Percentiles rank a stretch among this genome's conserved stretches.
phyloP scores from a whole-genome alignment of 2,888 invertebrate genomes.

The Caenorhabditis sulstoni region DNA sequence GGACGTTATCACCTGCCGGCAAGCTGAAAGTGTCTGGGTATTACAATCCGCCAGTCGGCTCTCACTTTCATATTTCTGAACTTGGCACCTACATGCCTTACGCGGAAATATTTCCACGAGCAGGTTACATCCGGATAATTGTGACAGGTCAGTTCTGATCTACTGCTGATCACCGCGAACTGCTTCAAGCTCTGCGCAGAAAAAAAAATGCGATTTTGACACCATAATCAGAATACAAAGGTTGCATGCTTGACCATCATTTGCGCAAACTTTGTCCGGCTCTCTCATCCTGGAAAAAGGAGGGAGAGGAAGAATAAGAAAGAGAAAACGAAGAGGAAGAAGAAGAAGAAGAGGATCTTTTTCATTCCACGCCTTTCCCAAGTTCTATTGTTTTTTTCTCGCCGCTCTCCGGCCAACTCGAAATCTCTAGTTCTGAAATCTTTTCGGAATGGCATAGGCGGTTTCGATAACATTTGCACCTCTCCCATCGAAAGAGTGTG shows the following conservation, averaged over 20 bases:
- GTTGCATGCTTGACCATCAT: slow-evolving; percentile 54
- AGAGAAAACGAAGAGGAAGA: background rate
- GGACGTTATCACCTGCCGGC: slow-evolving; percentile 35
- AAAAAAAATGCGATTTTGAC: background rate
- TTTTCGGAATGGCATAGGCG: too few species aligned
- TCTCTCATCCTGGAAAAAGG: slow-evolving; percentile 1
- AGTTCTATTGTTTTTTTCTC: background rate
- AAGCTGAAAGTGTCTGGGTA: slow-evolving; percentile 20
- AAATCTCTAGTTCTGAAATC: background rate
- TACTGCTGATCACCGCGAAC: too few species aligned
- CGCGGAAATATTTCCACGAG: slow-evolving; percentile 17
- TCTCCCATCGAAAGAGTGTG: too few species aligned
- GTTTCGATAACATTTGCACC: slow-evolving; percentile 15
- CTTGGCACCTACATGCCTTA: background rate
- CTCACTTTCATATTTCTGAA: background rate
- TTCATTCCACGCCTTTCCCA: background rate
- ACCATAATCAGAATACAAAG: slow-evolving; percentile 14
- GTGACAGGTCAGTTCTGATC: slow-evolving; percentile 29
- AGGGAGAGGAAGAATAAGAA: background rate
- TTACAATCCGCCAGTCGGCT: background rate
- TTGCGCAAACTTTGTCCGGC: slow-evolving; percentile 30
- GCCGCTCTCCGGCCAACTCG: background rate
- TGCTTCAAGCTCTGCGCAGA: too few species aligned
- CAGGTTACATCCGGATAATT: slow-evolving; percentile 17
- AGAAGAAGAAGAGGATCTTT: background rate